These are phyloP conservation scores for Hofmannophila pseudospretella DNA, from an alignment of 2,888 invertebrate species.

Conservation along the genomic window DNA sequence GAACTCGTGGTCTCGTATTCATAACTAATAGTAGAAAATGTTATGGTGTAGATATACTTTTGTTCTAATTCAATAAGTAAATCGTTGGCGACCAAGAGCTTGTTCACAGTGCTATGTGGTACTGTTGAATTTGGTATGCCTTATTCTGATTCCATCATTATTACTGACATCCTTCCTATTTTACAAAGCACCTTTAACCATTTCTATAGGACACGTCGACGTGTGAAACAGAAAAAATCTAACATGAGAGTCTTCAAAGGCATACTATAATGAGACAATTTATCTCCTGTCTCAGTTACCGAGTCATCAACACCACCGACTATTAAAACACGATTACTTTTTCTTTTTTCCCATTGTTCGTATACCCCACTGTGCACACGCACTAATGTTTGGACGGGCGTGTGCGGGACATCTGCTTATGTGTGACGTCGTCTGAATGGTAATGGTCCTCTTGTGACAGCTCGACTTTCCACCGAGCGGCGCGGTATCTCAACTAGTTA, in stretches of 20 bases:
- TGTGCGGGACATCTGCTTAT: conserved; percentile 45
- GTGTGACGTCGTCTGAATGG: conserved; percentile 43
- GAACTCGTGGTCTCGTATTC: too few relatives aligned
- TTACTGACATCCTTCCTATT: too few relatives aligned
- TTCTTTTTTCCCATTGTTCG: conserved; percentile 1
- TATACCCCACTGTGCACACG: conserved; percentile 12
- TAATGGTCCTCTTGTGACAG: conserved; percentile 46
- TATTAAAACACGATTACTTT: neutral
- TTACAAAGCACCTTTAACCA: too few relatives aligned
- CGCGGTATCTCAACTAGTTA: conserved; percentile 24
- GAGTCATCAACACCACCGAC: neutral
- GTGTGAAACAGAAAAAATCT: too few relatives aligned
- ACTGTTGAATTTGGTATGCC: too few relatives aligned
- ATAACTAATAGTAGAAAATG: too few relatives aligned
- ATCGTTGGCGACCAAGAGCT: too few relatives aligned
- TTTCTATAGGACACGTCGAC: neutral
- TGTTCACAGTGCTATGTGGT: too few relatives aligned
- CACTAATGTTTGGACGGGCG: conserved; percentile 22
- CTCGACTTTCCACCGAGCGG: conserved; percentile 49
- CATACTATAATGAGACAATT: neutral
- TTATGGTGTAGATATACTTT: too few relatives aligned
- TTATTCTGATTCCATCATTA: too few relatives aligned
- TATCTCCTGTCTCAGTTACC: neutral
- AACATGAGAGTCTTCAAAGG: neutral
- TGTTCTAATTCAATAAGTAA: too few relatives aligned